phyloP scores from a whole-genome alignment of 2,797 vertebrate species.

The Gobio occitaniae region DNA sequence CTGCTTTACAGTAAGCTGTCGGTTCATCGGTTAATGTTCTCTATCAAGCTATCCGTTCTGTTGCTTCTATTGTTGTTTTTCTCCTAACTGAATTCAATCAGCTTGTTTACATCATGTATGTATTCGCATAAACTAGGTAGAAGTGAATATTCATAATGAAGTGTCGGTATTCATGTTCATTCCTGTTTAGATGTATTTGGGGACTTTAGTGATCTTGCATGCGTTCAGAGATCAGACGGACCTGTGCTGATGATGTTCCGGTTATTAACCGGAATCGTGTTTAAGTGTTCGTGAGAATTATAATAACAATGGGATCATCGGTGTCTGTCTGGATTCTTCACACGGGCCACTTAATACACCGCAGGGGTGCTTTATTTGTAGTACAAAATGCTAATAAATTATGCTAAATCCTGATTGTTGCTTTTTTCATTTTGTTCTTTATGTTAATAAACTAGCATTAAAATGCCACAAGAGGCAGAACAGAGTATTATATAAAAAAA shows the following conservation, averaged over 20 bases:
- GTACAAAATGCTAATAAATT: neutral
- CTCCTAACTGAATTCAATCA: neutral
- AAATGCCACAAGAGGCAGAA: too few species aligned
- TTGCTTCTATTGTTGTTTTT: neutral
- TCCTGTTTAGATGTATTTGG: neutral
- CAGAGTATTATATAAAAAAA: too few species aligned
- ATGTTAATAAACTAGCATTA: too few species aligned
- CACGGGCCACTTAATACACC: neutral
- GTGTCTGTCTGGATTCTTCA: neutral
- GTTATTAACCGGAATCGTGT: conserved; percentile 1
- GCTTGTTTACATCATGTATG: neutral
- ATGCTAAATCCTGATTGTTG: neutral
- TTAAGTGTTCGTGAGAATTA: neutral
- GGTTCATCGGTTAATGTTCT: neutral
- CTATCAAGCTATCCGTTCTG: neutral
- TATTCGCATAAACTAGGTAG: neutral
- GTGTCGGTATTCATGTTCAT: neutral
- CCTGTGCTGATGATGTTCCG: neutral
- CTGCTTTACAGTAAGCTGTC: neutral
- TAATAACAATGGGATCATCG: neutral
- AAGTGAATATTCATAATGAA: neutral
- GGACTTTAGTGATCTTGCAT: neutral
- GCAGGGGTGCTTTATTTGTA: neutral
- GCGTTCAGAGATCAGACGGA: neutral
- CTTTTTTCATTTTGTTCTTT: neutral